These are phyloP conservation scores for Cloeon dipterum DNA, from an alignment of 2,888 invertebrate species.

Conservation along the genomic window DNA sequence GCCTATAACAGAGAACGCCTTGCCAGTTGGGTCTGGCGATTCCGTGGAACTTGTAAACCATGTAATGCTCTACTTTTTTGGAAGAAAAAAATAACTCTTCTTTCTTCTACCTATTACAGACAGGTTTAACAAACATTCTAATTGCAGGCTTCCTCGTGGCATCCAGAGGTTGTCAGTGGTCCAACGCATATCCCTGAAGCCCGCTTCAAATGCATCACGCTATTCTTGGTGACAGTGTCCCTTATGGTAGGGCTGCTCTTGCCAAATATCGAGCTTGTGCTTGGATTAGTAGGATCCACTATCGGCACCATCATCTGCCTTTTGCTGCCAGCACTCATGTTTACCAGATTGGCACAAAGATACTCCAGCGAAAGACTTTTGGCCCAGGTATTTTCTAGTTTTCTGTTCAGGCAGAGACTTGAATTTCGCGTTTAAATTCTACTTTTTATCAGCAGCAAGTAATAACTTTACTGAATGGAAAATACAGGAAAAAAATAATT, in stretches of 20 bases:
- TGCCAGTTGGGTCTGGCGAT: too few species aligned
- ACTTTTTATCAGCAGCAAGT: not conserved
- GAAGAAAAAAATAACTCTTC: too few species aligned
- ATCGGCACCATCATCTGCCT: slow-evolving; percentile 85
- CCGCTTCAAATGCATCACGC: slow-evolving; percentile 63
- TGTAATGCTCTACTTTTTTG: too few species aligned
- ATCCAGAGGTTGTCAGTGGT: not conserved
- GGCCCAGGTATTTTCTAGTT: slow-evolving; percentile 53
- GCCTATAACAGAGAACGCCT: too few species aligned
- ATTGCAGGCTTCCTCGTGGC: not conserved
- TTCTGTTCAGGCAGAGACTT: too few species aligned
- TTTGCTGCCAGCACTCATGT: slow-evolving; percentile 78
- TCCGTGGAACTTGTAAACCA: too few species aligned
- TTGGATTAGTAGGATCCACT: slow-evolving; percentile 85
- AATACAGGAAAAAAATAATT: slow-evolving; percentile 1
- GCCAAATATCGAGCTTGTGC: slow-evolving; percentile 83
- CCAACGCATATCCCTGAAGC: slow-evolving; percentile 56
- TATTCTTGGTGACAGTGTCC: slow-evolving; percentile 49
- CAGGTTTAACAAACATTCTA: too few species aligned
- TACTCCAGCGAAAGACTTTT: slow-evolving; percentile 59
- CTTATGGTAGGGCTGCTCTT: slow-evolving; percentile 62
- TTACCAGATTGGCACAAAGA: slow-evolving; percentile 61
- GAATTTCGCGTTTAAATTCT: slow-evolving; percentile 1
- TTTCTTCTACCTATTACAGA: too few species aligned
- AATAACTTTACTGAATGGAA: not conserved